phyloP scores from a whole-genome alignment of 1,140 invertebrate genomes.

The Drosophila rhopaloa region DNA sequence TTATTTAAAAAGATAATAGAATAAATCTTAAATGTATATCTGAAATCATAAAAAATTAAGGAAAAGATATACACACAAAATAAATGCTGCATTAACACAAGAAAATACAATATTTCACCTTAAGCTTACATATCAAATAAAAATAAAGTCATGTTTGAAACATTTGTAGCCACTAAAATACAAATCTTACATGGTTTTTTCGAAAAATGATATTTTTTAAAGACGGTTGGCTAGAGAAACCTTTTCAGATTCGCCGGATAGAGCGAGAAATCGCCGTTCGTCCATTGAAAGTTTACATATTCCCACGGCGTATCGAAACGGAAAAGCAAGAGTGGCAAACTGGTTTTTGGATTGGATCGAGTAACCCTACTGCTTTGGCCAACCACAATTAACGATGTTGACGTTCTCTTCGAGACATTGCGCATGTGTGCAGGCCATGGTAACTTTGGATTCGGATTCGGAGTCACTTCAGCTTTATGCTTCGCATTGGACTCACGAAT shows the following conservation, averaged over 20 bases:
- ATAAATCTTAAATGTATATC: too few species aligned
- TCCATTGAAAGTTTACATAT: constrained; percentile 21
- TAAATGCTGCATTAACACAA: too few species aligned
- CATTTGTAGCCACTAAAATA: too few species aligned
- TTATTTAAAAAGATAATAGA: too few species aligned
- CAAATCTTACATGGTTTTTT: neutral
- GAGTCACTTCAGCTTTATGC: constrained; percentile 38
- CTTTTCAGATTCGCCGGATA: neutral
- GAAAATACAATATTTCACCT: too few species aligned
- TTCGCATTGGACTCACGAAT: constrained; percentile 44
- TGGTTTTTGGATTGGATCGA: constrained; percentile 32
- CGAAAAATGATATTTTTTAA: neutral
- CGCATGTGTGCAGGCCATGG: constrained; percentile 55
- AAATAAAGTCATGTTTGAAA: too few species aligned
- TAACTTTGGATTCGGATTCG: constrained; percentile 31
- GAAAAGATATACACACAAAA: too few species aligned
- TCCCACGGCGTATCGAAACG: constrained; percentile 39
- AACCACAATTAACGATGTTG: constrained; percentile 45
- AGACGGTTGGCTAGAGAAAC: neutral
- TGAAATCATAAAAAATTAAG: too few species aligned
- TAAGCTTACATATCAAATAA: too few species aligned
- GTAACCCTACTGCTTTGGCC: constrained; percentile 48
- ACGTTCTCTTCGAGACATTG: constrained; percentile 51
- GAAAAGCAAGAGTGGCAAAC: constrained; percentile 48
- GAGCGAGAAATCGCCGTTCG: constrained; percentile 9